These are phyloP conservation scores for Asobara japonica DNA, from an alignment of 1,140 invertebrate genomes.

Conservation along the genomic window DNA sequence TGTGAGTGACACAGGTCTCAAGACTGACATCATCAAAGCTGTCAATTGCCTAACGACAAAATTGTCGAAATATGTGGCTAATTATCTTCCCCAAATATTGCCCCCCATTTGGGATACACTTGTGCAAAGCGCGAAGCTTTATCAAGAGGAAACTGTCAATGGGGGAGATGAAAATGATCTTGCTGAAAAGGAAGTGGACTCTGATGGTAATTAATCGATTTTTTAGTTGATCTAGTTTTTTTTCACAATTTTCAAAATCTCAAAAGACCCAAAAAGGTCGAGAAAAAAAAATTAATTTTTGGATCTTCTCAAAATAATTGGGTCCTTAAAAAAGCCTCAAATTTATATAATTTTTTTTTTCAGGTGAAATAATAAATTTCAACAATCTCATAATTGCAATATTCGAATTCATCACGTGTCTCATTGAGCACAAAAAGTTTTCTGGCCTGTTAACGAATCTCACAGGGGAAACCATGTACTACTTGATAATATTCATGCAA, in stretches of 20 bases:
- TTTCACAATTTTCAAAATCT: neutral
- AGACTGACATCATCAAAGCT: conserved; percentile 79
- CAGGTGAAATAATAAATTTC: conserved; percentile 78
- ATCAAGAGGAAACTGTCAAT: conserved; percentile 72
- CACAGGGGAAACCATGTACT: conserved; percentile 78
- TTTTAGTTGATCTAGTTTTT: neutral
- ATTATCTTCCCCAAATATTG: conserved; percentile 75
- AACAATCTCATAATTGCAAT: conserved; percentile 80
- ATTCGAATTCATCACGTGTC: conserved; percentile 78
- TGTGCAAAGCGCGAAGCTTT: conserved; percentile 75
- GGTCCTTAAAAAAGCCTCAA: neutral
- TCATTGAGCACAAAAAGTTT: conserved; percentile 73
- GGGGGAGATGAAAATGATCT: conserved; percentile 67
- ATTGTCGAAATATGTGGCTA: conserved; percentile 74
- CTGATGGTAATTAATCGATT: conserved; percentile 62
- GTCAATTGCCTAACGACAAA: conserved; percentile 73
- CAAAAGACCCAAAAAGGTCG: no score
- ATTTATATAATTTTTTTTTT: conserved; percentile 37
- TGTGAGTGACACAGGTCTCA: conserved; percentile 74
- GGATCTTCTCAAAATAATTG: neutral
- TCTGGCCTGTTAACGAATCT: conserved; percentile 74
- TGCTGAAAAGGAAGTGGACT: conserved; percentile 62
- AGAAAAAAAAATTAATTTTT: no score
- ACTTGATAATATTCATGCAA: conserved; percentile 81
- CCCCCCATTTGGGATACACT: conserved; percentile 78